Evolutionary conservation across 2,888 invertebrate species (phyloP), one percentile per base, ranked within the genome.

Genomic region (Zygaena filipendulae): DNA sequence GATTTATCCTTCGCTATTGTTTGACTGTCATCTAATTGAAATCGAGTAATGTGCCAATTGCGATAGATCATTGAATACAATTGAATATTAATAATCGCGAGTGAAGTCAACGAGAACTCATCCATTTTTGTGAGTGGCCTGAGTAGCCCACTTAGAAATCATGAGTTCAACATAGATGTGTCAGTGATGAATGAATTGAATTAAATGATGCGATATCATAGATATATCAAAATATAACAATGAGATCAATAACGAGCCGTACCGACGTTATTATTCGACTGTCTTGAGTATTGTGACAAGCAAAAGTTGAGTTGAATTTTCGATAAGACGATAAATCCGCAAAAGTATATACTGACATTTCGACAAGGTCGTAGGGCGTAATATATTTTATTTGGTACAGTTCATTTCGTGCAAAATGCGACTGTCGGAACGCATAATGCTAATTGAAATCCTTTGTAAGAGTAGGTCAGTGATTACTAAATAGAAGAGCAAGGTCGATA

Each of bases 381-480:
- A 32, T 24, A 43, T 39, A 40, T 16, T 16, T 16, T 16, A 16
- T n/a, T n/a, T n/a, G n/a, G n/a, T n/a, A 16, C 16, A 16, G 16
- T 16, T n/a, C n/a, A n/a, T n/a, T 47, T 42, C 33, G 34, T 31
- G 30, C 24, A 29, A 32, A 36, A 25, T 32, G 32, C 30, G 24
- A 37, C 32, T 29, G 25, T 32, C 26, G 35, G 39, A 42, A 42
- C 33, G 27, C 33, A 42, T 42, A 42, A 44, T 27, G 38, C 38
- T 51, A 49, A 52, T 54, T 50, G 50, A 42, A 45, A 32, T 38
- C 40, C 35, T 47, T 53, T 41, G 38, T 37, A 25, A 9, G 12
- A 22, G 18, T 23, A 13, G 20, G n/a, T 23, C 29, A 26, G 23
- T 35, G 12, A 4, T 4, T 16, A 16, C 16, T 4, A 16, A 16